Base-by-base conservation (phyloP, 2,797 vertebrate species). In the Scyliorhinus canicula region DNA sequence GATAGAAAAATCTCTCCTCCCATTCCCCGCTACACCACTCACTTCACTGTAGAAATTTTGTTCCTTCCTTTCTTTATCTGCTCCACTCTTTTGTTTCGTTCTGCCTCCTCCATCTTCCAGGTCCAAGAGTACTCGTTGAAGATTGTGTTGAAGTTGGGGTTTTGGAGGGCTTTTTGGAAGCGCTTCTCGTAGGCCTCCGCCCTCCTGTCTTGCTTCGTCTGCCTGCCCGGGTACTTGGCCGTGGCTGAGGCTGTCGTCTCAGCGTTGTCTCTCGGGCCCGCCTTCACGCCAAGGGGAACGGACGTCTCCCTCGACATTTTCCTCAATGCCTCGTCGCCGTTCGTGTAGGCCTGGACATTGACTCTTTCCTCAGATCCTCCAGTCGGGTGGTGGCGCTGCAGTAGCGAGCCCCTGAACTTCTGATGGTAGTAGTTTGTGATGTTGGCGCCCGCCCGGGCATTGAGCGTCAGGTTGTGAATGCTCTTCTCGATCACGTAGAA, bases 71-170 rank as follows among this genome's bases (percentile, higher is more conserved):
- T 93, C 40, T 93, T 93, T 0, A 50, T 40, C 11, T 69, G 40
- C 8, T 93, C 65, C 12, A 6, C 28, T 28, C 93, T 50, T 69
- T 28, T 93, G 63, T 3, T 47, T 0, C 44, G 26, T 21, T 50
- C 93, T 1, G 44, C 44, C 4, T 93, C 44, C 63, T 93, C 44
- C 44, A 19, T 52, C 19, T 35, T 93, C 93, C 65, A 93, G 14
- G 93, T 93, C 93, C 93, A 93, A 4, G 93, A 50, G 31, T 93
- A 93, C 28, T 69, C 65, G 65, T 71, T 93, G 93, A 93, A 93
- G 40, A 93, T 19, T 3, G 65, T 44, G 93, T 50, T 50, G 44
- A 93, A 93, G 26, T 2, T 35, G 11, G 93, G 93, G 65, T 93
- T 67, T 28, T 35, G 63, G 4, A 93, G 93, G 0, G 93, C 93